Evolutionary conservation across 1,140 invertebrate species (phyloP), one percentile per base, ranked within the genome.

Genomic region (Heterodera schachtii): DNA sequence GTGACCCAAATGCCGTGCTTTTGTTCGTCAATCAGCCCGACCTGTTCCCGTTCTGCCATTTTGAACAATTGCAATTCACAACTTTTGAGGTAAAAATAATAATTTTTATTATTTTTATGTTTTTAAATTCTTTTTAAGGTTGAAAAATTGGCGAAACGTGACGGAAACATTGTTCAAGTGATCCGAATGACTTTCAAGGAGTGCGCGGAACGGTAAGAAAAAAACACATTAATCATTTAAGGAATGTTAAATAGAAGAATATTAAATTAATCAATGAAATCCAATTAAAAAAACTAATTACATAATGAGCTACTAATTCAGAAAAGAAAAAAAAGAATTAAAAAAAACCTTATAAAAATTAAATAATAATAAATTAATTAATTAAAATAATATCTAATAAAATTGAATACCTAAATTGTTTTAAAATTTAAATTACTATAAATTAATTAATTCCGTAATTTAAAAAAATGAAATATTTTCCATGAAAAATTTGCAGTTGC

Each of bases 51-150:
- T 52, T 78, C 13, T 78, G 77, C 41, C 77, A 78, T 49, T 78
- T 78, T 78, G 77, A 78, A 46, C 77, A 78, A 46, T 19, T 78
- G 47, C 77, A 78, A 46, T 78, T 78, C 70, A 66, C 41, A 5
- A 64, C 57, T 19, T 64, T 76, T 76, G 41, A 76, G 44, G 74
- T 75, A 16, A 57, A 2, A 41, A 60, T 5, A 4, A 75, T 19
- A 52, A 57, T 19, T 41, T 75, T 5, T 4, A 3, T 19, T 60
- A 21, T 19, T 5, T 75, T n/a, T 16, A n/a, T n/a, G n/a, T n/a
- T 21, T 49, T 49, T n/a, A 13, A 11, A 57, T 44, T 49, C 95
- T 97, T 91, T 96, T 95, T 91, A 92, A 94, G 89, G 93, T 97
- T 73, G 91, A 92, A 13, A 91, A 93, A 87, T 73, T 82, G 47